phyloP scores from a whole-genome alignment of 2,888 invertebrate genomes.

The Drosophila nigricruria region DNA sequence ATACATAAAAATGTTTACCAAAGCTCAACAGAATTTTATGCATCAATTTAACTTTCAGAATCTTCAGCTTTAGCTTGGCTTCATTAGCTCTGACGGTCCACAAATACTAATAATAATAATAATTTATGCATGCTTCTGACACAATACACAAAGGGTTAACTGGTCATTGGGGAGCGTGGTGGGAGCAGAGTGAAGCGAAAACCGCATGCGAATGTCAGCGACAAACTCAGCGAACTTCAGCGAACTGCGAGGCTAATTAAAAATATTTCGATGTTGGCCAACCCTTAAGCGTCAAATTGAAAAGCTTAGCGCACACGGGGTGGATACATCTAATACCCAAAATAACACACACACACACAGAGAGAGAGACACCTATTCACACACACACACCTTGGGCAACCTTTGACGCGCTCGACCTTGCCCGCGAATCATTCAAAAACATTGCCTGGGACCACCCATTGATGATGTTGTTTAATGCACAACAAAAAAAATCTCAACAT shows the following conservation, averaged over 20 bases:
- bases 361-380: background rate
- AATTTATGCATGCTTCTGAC: constrained; percentile 76
- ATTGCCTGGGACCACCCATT: constrained; percentile 57
- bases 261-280: constrained; percentile 62
- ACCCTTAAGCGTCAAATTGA: constrained; percentile 58
- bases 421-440: constrained; percentile 48
- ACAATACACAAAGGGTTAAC: constrained; percentile 73
- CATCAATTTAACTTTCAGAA: background rate
- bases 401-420: constrained; percentile 54
- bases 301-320: constrained; percentile 39
- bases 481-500: constrained; percentile 78
- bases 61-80: constrained; percentile 30
- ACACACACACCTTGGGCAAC: constrained; percentile 8
- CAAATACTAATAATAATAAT: constrained; percentile 50
- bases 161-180: constrained; percentile 34
- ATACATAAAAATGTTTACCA: background rate
- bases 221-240: constrained; percentile 3
- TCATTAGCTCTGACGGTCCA: constrained; percentile 59
- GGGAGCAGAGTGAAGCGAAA: constrained; percentile 1
- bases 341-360: constrained; percentile 27
- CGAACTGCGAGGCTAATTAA: constrained; percentile 71
- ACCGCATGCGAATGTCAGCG: constrained; percentile 46
- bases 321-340: constrained; percentile 49
- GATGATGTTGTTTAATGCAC: constrained; percentile 77
- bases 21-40: background rate